These are phyloP conservation scores for Morpho deidamia DNA, from an alignment of 2,888 invertebrate genomes.

Conservation along the genomic window DNA sequence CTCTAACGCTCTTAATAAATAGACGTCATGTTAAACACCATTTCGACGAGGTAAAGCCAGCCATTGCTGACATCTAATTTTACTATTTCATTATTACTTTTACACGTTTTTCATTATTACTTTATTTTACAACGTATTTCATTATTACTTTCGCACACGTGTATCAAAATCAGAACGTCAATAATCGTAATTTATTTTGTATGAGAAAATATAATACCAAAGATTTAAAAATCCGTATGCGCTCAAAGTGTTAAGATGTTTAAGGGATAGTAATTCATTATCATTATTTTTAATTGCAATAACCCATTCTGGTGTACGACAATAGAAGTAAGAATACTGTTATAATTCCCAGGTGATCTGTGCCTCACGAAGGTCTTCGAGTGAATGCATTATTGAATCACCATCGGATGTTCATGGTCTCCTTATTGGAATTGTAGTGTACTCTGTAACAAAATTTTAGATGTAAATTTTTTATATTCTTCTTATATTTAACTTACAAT, in stretches of 20 bases:
- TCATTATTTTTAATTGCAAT: slow-evolving; percentile 46
- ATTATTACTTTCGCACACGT: too few relatives aligned
- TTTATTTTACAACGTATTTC: too few relatives aligned
- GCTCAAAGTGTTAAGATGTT: not conserved
- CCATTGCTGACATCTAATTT: too few relatives aligned
- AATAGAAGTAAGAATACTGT: slow-evolving; percentile 73
- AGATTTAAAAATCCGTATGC: too few relatives aligned
- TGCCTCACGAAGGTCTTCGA: slow-evolving; percentile 12
- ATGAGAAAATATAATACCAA: too few relatives aligned
- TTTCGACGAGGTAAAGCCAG: not conserved
- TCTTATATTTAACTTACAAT: too few relatives aligned
- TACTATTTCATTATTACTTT: too few relatives aligned
- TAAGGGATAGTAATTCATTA: not conserved
- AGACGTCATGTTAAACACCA: not conserved
- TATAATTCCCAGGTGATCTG: slow-evolving; percentile 23
- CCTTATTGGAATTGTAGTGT: slow-evolving; percentile 63
- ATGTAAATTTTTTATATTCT: slow-evolving; percentile 7
- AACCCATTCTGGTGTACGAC: slow-evolving; percentile 62
- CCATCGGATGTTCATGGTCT: slow-evolving; percentile 65
- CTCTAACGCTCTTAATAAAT: not conserved
- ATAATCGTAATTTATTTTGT: too few relatives aligned
- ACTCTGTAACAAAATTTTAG: slow-evolving; percentile 61
- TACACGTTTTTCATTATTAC: too few relatives aligned
- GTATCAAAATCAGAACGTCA: too few relatives aligned
- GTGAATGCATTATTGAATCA: slow-evolving; percentile 40